phyloP scores from a whole-genome alignment of 2,113 vertebrate species.

The Oncorhynchus kisutch region DNA sequence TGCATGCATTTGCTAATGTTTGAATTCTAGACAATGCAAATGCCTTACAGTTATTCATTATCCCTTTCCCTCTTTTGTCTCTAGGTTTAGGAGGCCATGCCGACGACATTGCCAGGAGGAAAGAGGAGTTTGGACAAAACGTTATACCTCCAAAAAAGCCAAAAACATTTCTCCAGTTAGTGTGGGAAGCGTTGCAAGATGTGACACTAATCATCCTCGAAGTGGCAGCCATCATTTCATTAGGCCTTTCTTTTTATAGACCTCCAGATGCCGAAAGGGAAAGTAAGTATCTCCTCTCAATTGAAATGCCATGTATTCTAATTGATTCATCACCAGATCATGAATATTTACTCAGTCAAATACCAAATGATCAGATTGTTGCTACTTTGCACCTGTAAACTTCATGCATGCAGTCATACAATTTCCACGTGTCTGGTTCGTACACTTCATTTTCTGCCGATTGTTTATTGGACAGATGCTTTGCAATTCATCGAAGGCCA shows the following conservation, averaged over 20 bases:
- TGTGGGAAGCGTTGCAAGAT: constrained; percentile 98
- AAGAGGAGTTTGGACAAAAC: constrained; percentile 91
- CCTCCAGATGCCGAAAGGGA: constrained; percentile 86
- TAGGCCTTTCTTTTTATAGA: constrained; percentile 96
- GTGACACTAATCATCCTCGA: constrained; percentile 98
- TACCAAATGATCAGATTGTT: too few relatives aligned
- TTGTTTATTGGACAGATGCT: background rate
- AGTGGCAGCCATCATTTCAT: constrained; percentile 93
- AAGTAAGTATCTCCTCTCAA: constrained; percentile 67
- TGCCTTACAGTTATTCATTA: background rate
- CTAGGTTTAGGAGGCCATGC: constrained; percentile 88
- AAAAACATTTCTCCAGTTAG: constrained; percentile 98
- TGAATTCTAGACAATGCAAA: background rate
- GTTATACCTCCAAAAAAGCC: constrained; percentile 98
- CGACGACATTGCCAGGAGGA: constrained; percentile 88
- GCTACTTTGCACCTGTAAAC: too few relatives aligned
- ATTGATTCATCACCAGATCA: too few relatives aligned
- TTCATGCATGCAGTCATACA: background rate
- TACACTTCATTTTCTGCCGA: background rate
- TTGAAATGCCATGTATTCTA: background rate
- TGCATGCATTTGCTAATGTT: background rate
- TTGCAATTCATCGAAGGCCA: background rate
- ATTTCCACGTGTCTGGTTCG: background rate
- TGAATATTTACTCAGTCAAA: too few relatives aligned
- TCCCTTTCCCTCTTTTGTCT: background rate